A percentile compares a stretch with the other conserved stretches of the same genome.
phyloP scores from a whole-genome alignment of 53 echinoderm and acorn worm species.

The Holothuria leucospilota region DNA sequence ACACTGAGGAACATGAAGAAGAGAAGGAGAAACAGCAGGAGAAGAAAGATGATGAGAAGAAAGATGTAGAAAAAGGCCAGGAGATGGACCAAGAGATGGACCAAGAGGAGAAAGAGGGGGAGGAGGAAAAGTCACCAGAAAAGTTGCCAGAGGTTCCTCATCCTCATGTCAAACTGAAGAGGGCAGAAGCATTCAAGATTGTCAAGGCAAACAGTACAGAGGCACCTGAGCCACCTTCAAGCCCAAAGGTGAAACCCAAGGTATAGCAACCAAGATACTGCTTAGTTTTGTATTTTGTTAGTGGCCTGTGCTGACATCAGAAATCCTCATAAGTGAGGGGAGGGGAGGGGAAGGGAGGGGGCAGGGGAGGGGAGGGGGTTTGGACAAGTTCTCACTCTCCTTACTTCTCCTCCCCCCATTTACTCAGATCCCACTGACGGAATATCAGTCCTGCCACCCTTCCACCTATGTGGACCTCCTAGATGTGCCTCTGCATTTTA shows the following conservation, averaged over 20 bases:
- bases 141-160: not conserved
- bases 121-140: not conserved
- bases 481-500: no score
- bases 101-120: conserved; percentile 23
- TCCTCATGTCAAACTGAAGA: not conserved
- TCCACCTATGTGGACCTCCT: no score
- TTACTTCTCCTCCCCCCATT: no score
- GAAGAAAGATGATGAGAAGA: not conserved
- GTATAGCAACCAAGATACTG: not conserved
- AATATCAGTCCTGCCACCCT: no score
- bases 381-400: no score
- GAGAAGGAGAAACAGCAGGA: conserved; percentile 37
- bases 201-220: conserved; percentile 18
- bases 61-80: not conserved
- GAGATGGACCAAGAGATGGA: conserved; percentile 23
- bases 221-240: not conserved
- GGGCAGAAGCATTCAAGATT: conserved; percentile 30
- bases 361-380: no score
- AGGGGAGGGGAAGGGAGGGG: no score
- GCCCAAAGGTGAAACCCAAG: not conserved
- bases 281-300: no score
- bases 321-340: no score
- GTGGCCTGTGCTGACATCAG: no score
- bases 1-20: not conserved
- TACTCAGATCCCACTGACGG: no score